A percentile compares a stretch with the other conserved stretches of the same genome.
These are phyloP conservation scores for Lepidocyrtinus sp. DNA, from an alignment of 2,888 invertebrate genomes.

Conservation along the genomic window DNA sequence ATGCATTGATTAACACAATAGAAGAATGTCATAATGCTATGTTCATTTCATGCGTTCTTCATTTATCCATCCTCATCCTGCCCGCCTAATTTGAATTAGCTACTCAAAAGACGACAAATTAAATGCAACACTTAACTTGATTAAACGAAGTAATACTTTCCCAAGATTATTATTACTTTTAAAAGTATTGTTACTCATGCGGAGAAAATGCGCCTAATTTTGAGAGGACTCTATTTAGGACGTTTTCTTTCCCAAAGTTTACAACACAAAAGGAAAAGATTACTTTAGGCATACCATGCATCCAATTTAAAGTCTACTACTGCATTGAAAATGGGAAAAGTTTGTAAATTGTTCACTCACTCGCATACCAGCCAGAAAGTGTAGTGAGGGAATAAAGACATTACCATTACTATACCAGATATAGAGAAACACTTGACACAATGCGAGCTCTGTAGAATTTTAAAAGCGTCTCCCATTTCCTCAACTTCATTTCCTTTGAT, in stretches of 20 bases:
- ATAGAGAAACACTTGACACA: constrained; percentile 60
- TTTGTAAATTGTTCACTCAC: background rate
- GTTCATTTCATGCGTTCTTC: background rate
- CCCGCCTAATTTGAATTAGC: no score
- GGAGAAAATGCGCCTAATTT: no score
- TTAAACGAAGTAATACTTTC: no score
- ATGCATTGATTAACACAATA: background rate
- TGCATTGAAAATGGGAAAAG: background rate
- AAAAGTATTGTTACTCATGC: no score
- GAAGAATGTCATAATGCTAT: background rate
- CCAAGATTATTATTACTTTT: no score
- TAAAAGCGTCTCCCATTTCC: constrained; percentile 68
- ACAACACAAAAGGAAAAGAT: background rate
- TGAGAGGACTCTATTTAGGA: no score
- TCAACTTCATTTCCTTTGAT: constrained; percentile 67
- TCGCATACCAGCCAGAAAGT: background rate
- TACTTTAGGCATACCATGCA: background rate
- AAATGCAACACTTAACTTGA: no score
- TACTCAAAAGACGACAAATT: no score
- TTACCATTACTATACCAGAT: background rate
- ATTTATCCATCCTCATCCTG: no score
- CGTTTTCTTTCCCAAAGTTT: no score
- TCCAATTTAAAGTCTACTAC: background rate
- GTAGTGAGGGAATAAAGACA: constrained; percentile 19
- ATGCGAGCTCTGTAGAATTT: constrained; percentile 66